phyloP scores from a whole-genome alignment of 2,113 vertebrate genomes.

The Puffinus mauretanicus region DNA sequence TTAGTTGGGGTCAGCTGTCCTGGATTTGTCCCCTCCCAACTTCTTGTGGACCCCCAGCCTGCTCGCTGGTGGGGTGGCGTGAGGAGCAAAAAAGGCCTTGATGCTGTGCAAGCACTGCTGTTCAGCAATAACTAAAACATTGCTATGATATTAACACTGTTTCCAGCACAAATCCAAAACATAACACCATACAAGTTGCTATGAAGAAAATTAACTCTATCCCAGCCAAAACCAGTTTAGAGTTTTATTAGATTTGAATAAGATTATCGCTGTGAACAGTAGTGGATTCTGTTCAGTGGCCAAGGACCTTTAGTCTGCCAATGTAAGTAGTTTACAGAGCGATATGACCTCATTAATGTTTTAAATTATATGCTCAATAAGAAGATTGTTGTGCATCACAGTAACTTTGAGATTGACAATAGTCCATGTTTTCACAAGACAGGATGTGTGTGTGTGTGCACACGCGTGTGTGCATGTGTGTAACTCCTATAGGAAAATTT shows the following conservation, averaged over 20 bases:
- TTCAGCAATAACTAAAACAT: background rate
- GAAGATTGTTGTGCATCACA: background rate
- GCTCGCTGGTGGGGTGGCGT: rapidly evolving
- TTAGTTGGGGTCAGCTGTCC: background rate
- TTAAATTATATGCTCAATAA: background rate
- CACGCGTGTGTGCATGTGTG: too few species aligned
- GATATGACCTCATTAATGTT: background rate
- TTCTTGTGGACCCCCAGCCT: background rate
- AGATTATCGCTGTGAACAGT: background rate
- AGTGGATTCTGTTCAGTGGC: background rate
- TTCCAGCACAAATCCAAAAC: background rate
- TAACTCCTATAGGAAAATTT: background rate
- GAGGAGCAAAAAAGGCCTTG: background rate
- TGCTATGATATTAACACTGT: rapidly evolving
- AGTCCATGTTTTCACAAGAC: background rate
- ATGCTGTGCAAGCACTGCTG: background rate
- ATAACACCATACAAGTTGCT: background rate
- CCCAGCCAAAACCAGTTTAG: background rate
- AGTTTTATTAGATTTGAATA: background rate
- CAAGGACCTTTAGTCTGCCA: background rate
- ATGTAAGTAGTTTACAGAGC: background rate
- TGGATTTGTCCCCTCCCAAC: rapidly evolving
- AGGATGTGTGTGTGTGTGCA: background rate
- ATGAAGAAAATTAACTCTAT: background rate
- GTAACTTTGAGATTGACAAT: background rate